These are phyloP conservation scores for Lasioglossum marginatum DNA, from an alignment of 2,888 invertebrate species.

Conservation along the genomic window DNA sequence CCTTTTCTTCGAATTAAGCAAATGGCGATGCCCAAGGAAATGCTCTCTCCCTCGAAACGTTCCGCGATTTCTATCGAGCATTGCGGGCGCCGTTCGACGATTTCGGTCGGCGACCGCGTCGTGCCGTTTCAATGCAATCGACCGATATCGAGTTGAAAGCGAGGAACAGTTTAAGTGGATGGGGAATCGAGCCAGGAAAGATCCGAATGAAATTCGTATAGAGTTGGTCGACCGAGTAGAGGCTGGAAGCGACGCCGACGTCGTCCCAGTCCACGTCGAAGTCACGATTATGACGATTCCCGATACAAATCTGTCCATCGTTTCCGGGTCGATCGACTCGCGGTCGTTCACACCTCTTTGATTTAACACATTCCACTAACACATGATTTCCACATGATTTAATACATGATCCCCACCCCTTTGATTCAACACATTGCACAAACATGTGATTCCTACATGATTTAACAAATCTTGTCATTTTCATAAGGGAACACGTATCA, in stretches of 20 bases:
- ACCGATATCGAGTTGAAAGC: slow-evolving; percentile 16
- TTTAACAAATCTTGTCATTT: no score
- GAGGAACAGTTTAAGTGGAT: not conserved
- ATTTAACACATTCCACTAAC: no score
- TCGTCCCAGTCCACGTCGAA: not conserved
- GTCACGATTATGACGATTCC: not conserved
- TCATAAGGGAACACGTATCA: no score
- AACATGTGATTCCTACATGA: no score
- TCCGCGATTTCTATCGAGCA: slow-evolving; percentile 36
- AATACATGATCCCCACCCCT: no score
- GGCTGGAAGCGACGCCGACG: not conserved
- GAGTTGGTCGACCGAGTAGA: not conserved
- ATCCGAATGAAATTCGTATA: not conserved
- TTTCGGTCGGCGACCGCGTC: slow-evolving; percentile 21
- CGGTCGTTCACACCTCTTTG: not conserved
- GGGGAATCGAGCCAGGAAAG: not conserved
- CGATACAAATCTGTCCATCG: not conserved
- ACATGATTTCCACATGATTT: no score
- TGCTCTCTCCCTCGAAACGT: not conserved
- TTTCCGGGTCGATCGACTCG: not conserved
- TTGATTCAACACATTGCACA: no score
- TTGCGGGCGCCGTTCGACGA: not conserved
- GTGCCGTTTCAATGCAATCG: slow-evolving; percentile 20
- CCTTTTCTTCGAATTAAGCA: slow-evolving; percentile 54
- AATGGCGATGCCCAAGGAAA: slow-evolving; percentile 39